Evolutionary conservation across 2,888 invertebrate species (phyloP).

Genomic region (Acanthosepion pharaonis): DNA sequence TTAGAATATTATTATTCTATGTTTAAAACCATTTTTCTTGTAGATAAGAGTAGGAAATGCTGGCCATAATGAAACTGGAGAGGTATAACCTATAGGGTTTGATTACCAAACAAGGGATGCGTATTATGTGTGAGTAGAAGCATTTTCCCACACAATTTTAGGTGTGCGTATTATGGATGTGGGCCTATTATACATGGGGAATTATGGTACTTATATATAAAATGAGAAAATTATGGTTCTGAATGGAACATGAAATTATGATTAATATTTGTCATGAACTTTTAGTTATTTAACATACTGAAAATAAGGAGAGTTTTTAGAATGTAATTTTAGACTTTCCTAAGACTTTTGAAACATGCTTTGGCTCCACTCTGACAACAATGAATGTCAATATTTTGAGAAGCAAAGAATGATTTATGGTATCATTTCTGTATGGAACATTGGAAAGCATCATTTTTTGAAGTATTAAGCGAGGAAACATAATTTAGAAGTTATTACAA

Average conservation of each 20-base stretch:
- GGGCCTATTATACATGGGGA: too few relatives aligned
- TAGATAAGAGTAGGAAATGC: too few relatives aligned
- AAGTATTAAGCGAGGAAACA: neutral
- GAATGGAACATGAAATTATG: neutral
- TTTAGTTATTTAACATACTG: neutral
- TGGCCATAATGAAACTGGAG: too few relatives aligned
- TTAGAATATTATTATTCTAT: too few relatives aligned
- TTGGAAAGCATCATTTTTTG: neutral
- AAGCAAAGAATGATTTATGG: neutral
- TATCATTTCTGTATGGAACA: slow-evolving; percentile 8
- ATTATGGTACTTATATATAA: too few relatives aligned
- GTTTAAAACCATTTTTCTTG: too few relatives aligned
- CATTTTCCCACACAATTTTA: too few relatives aligned
- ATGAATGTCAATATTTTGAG: neutral
- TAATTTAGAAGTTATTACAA: slow-evolving; percentile 17
- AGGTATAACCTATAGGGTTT: too few relatives aligned
- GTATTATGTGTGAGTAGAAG: too few relatives aligned
- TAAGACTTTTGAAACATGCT: neutral
- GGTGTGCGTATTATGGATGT: too few relatives aligned
- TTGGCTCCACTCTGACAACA: neutral
- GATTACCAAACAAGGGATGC: too few relatives aligned
- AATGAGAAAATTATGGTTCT: neutral
- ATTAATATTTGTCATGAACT: neutral
- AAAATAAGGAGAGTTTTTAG: neutral
- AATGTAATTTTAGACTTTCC: neutral